Conservation (phyloP, 2,113 vertebrate genomes). For the Podiceps cristatus region DNA sequence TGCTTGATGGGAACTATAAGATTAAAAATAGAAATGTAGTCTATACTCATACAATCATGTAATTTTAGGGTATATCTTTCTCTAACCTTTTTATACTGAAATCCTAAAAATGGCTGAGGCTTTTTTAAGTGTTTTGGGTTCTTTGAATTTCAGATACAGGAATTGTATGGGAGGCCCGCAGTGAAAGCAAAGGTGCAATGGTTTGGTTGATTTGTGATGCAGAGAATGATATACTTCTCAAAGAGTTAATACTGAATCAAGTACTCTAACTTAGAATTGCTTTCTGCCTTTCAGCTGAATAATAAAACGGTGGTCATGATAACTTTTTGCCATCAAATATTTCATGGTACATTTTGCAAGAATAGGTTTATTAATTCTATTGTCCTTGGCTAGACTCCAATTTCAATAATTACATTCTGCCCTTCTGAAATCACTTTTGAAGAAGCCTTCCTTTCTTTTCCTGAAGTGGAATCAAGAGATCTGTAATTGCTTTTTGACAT, state of each 20-base stretch:
- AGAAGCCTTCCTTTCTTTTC: neutral
- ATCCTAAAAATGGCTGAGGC: neutral
- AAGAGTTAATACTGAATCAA: neutral
- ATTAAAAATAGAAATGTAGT: neutral
- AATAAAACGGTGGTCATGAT: neutral
- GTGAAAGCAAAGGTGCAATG: neutral
- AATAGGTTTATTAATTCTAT: neutral
- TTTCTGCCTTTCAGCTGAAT: neutral
- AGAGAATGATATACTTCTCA: neutral
- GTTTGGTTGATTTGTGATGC: neutral
- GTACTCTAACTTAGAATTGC: neutral
- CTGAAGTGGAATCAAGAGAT: neutral
- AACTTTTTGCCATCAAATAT: neutral
- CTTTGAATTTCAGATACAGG: neutral
- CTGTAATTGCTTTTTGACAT: neutral
- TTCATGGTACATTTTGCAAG: neutral
- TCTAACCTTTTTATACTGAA: neutral
- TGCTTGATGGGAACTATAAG: neutral
- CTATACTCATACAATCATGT: fast-evolving
- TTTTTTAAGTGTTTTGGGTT: neutral
- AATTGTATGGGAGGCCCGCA: neutral
- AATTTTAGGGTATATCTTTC: neutral
- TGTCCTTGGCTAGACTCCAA: neutral
- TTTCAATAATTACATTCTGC: neutral
- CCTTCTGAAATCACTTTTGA: neutral